Evolutionary conservation across 1,140 invertebrate genomes (phyloP), one percentile per base, ranked within the genome.

Genomic region (Lycorma delicatula): DNA sequence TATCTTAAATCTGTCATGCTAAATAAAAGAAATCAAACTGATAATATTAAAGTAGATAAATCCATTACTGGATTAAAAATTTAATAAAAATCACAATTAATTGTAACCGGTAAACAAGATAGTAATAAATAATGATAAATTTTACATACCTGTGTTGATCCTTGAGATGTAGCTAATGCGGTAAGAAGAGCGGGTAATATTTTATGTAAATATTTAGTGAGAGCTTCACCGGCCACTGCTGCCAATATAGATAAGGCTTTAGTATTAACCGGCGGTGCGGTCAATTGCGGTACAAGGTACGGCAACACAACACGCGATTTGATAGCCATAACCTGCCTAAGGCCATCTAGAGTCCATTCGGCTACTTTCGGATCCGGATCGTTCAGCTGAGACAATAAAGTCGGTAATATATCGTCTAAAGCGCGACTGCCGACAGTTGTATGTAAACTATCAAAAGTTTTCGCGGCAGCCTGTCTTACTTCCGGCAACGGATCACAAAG

Each of bases 371-470:
- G 78, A 72, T 89, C 84, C 2, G 84, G 81, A 67, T 93, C 81
- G 67, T 87, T 86, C 66, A 97, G 71, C 63, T 91, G 84, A 20
- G 85, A 83, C 57, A 98, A 76, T 80, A 99, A 87, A 53, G 83
- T 80, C 47, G 94, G 92, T 51, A 99, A 73, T 72, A 99, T 98
- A 68, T 99, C 96, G 75, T 99, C 96, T n/a, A 99, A 75, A 27
- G 96, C 96, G 65, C 91, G 80, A 28, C 86, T 82, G 38, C 97
- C 96, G 28, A 44, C 41, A 29, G 92, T 97, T 29, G 85, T 83
- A 77, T 99, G 94, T 36, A 98, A 79, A 67, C 88, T 91, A 67
- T 97, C 94, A 74, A 99, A 99, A 0, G 96, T 97, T 67, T 91
- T 89, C 6, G 96, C 95, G 5, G 96, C 96, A 20, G 95, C 94